phyloP scores from a whole-genome alignment of 1,140 invertebrate species.

The Heliconius hermathena region DNA sequence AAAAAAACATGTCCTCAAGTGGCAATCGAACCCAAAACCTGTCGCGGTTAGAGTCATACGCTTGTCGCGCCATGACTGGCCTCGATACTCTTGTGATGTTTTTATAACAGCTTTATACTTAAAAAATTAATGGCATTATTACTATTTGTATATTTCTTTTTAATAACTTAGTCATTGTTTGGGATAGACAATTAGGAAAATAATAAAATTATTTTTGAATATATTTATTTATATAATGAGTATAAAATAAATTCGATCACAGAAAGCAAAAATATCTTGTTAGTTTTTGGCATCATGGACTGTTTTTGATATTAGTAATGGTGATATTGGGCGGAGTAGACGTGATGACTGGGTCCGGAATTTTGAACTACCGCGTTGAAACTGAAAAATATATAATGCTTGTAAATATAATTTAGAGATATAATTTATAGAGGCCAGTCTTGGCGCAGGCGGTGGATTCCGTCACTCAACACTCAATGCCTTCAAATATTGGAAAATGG shows the following conservation, averaged over 20 bases:
- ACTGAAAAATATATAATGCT: constrained; percentile 57
- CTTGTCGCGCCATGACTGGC: too few relatives aligned
- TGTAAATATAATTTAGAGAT: too few relatives aligned
- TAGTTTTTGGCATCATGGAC: constrained; percentile 4
- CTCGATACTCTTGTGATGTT: neutral
- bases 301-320: constrained; percentile 46
- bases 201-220: neutral
- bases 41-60: too few relatives aligned
- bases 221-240: neutral
- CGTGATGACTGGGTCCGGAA: constrained; percentile 69
- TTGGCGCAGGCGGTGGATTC: too few relatives aligned
- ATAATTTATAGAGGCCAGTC: too few relatives aligned
- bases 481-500: too few relatives aligned
- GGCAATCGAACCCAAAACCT: too few relatives aligned
- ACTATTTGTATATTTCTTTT: too few relatives aligned
- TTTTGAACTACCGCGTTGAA: constrained; percentile 85
- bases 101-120: neutral
- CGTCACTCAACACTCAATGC: too few relatives aligned
- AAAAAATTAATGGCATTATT: too few relatives aligned
- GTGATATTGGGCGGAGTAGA: constrained; percentile 67
- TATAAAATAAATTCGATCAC: constrained; percentile 24
- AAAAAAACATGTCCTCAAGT: too few relatives aligned
- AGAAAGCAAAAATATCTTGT: constrained; percentile 1
- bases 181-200: neutral
- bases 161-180: neutral